phyloP scores from a whole-genome alignment of 2,113 vertebrate species.

The Eudyptes chrysolophus region DNA sequence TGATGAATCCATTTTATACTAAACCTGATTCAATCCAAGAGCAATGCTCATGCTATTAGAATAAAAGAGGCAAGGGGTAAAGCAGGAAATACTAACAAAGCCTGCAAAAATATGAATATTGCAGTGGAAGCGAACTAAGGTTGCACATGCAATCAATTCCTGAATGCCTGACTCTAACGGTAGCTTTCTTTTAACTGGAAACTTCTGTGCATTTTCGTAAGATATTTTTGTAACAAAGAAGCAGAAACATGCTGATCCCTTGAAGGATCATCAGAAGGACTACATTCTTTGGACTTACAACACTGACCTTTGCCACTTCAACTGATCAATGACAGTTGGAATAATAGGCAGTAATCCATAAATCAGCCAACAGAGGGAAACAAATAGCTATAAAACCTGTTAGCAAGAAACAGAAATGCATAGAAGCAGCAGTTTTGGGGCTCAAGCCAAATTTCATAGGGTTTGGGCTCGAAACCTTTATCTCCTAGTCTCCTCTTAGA shows the following conservation, averaged over 20 bases:
- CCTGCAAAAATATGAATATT: conserved; percentile 26
- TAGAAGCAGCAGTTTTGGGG: background rate
- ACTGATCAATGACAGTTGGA: background rate
- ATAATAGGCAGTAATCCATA: background rate
- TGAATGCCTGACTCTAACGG: background rate
- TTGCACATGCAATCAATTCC: conserved; percentile 31
- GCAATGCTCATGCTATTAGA: conserved; percentile 25
- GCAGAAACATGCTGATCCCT: background rate
- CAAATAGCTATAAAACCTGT: background rate
- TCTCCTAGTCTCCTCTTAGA: background rate
- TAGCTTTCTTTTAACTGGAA: background rate
- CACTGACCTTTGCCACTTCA: background rate
- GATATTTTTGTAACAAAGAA: background rate
- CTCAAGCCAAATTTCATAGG: background rate
- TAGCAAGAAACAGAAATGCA: background rate
- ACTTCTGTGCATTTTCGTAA: background rate
- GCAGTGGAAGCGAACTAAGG: conserved; percentile 27
- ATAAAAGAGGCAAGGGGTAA: background rate
- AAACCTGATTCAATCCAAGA: background rate
- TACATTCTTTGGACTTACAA: background rate
- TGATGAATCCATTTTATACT: background rate
- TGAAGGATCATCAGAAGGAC: background rate
- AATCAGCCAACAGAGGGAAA: background rate
- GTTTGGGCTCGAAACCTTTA: background rate
- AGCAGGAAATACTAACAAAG: conserved; percentile 24